Conservation (phyloP, 2,888 invertebrate species). For the Torymus aiolomorphi region DNA sequence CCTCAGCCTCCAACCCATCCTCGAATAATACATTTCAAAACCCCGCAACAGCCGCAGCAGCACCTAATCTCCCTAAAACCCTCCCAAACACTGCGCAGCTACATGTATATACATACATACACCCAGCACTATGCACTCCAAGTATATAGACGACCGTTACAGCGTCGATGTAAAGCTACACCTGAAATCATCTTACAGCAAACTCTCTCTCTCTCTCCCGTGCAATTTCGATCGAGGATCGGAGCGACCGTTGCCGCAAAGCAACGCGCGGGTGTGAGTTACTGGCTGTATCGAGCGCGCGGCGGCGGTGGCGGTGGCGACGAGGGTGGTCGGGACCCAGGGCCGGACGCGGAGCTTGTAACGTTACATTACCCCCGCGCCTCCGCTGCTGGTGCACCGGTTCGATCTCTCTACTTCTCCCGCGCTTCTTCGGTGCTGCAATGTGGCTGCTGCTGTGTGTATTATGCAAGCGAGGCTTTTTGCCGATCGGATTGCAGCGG, state of each 20-base stretch:
- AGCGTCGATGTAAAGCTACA: conserved; percentile 12
- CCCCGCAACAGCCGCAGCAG: too few species aligned
- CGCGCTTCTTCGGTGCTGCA: conserved; percentile 11
- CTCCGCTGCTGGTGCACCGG: neutral
- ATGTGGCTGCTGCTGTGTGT: too few species aligned
- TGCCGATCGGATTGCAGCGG: too few species aligned
- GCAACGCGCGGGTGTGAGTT: conserved; percentile 59
- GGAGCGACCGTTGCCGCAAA: neutral
- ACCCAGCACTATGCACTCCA: too few species aligned
- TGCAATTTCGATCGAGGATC: neutral
- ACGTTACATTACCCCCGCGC: conserved; percentile 47
- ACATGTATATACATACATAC: too few species aligned
- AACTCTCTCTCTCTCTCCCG: neutral
- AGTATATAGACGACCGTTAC: neutral
- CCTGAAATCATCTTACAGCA: neutral
- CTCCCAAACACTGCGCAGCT: too few species aligned
- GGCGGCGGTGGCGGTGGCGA: conserved; percentile 12
- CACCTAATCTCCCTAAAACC: too few species aligned
- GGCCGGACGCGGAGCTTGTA: conserved; percentile 39
- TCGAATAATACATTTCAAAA: too few species aligned
- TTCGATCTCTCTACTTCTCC: conserved; percentile 29
- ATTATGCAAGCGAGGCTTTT: too few species aligned
- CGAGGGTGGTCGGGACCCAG: conserved; percentile 47
- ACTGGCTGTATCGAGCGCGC: conserved; percentile 64
- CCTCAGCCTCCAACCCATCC: too few species aligned